Conservation (phyloP, 2,797 vertebrate genomes). For the Columba guinea region DNA sequence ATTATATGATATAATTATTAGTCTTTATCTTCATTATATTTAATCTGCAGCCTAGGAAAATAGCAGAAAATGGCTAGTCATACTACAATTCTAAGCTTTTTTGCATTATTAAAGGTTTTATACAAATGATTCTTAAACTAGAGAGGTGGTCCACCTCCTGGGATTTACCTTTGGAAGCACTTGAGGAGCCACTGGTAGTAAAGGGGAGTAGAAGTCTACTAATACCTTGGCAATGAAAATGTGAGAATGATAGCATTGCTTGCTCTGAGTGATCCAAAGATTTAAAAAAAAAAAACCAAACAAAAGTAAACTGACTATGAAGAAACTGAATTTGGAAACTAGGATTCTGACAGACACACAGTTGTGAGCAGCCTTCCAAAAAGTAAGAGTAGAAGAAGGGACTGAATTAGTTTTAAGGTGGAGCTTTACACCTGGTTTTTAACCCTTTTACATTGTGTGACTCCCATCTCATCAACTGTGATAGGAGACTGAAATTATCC, state of each 20-base stretch:
- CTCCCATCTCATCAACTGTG: neutral
- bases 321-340: neutral
- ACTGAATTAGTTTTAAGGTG: neutral
- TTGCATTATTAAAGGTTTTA: neutral
- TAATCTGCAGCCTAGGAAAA: neutral
- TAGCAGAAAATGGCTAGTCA: neutral
- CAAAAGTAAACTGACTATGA: neutral
- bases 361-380: neutral
- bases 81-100: neutral
- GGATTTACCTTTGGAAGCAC: neutral
- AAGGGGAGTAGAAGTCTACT: neutral
- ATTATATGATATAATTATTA: neutral
- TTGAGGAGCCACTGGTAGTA: neutral
- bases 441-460: neutral
- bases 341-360: neutral
- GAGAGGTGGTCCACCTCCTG: neutral
- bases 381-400: neutral
- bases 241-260: neutral
- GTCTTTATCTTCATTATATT: neutral
- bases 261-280: neutral
- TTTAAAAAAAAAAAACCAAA: neutral
- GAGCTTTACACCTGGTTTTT: neutral
- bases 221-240: neutral
- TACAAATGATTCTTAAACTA: neutral
- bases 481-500: neutral